Conservation (phyloP, 1,140 invertebrate species). For the Sogatella furcifera region DNA sequence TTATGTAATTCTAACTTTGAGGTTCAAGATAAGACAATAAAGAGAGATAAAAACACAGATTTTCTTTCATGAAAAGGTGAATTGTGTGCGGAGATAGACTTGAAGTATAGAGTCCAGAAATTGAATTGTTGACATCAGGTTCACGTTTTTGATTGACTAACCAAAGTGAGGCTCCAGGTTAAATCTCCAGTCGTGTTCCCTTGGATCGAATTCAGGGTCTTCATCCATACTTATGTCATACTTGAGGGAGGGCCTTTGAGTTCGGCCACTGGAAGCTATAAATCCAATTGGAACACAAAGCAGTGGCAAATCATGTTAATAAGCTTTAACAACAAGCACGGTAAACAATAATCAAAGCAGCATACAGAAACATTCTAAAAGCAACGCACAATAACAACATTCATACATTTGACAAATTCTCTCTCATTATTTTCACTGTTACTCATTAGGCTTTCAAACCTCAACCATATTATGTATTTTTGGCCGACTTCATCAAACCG, state of each 20-base stretch:
- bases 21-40: too few species aligned
- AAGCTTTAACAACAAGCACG: not conserved
- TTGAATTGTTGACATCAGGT: too few species aligned
- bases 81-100: too few species aligned
- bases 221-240: slow-evolving; percentile 43
- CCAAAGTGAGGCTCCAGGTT: slow-evolving; percentile 29
- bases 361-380: not conserved
- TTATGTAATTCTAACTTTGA: too few species aligned
- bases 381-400: not conserved
- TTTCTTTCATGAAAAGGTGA: too few species aligned
- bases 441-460: too few species aligned
- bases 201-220: slow-evolving; percentile 39
- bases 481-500: too few species aligned
- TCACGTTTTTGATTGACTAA: slow-evolving; percentile 2
- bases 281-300: slow-evolving; percentile 12
- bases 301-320: slow-evolving; percentile 4
- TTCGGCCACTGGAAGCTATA: not conserved
- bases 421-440: too few species aligned
- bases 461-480: too few species aligned
- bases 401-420: not conserved
- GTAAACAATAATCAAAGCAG: slow-evolving; percentile 6
- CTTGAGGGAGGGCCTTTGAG: slow-evolving; percentile 31
- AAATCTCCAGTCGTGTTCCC: slow-evolving; percentile 43
- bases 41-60: too few species aligned
- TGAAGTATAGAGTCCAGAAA: too few species aligned